Conservation (phyloP, 2,797 vertebrate genomes). For the Peromyscus melanophrys region DNA sequence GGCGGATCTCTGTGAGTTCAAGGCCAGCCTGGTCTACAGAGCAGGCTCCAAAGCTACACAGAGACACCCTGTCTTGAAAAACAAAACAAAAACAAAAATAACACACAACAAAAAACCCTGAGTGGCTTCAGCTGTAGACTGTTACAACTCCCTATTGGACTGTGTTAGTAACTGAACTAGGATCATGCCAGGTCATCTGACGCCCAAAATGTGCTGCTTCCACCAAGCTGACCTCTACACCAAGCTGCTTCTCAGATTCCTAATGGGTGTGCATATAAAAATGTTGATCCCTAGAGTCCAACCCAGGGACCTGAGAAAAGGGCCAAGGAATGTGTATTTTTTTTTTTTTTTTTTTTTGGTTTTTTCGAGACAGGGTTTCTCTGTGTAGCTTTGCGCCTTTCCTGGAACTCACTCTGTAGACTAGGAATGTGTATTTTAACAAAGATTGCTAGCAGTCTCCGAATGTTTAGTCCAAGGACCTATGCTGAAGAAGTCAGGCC, state of each 20-base stretch:
- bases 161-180: background rate
- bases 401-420: too few species aligned
- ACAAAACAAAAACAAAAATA: too few species aligned
- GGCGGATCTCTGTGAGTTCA: too few species aligned
- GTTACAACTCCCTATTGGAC: background rate
- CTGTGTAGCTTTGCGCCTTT: too few species aligned
- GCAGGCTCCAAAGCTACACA: too few species aligned
- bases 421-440: slow-evolving; percentile 30
- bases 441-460: background rate
- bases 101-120: too few species aligned
- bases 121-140: background rate
- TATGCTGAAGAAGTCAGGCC: background rate
- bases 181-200: background rate
- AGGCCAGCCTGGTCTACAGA: too few species aligned
- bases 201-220: background rate
- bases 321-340: slow-evolving; percentile 13
- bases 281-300: background rate
- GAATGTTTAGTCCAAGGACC: background rate
- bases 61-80: too few species aligned
- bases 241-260: background rate
- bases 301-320: background rate
- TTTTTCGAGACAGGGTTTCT: too few species aligned
- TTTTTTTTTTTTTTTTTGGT: too few species aligned
- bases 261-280: background rate
- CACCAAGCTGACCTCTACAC: background rate